Base-by-base conservation (phyloP, 2,797 vertebrate species). In the Betta splendens region DNA sequence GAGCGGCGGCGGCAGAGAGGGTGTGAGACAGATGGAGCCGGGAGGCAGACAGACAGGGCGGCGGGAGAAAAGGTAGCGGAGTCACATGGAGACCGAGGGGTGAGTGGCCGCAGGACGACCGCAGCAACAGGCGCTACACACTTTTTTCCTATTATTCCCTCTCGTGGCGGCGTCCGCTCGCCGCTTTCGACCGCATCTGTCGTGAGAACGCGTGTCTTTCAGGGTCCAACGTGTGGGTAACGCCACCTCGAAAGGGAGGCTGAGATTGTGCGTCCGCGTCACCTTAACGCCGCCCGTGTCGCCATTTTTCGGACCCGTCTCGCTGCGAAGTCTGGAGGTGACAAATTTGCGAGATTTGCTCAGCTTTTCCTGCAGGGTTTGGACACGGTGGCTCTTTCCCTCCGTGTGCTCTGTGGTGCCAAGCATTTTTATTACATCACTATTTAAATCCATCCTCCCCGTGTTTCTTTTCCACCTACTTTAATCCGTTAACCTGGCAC, bases 41-140 rank as follows among this genome's bases (percentile, higher is more conserved):
- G 59, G 60, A 77, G 42, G 46, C 43, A 38, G 67, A 69, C 37
- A 68, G 66, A 40, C 49, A 58, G 48, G 47, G 43, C 60, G 63
- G 62, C 61, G 62, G 66, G 59, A 51, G 59, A 79, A 75, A 69
- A 69, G 77, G 65, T 60, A 75, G 67, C 76, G 65, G 59, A 81
- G 85, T 87, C 79, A 85, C 75, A 82, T 79, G 79, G 63, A 77
- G 82, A 69, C 45, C 48, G 69, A 82, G 39, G 58, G 69, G 72
- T 74, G 67, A 81, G 83, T 59, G 68, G 75, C 57, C 71, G 43
- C 64, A 64, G 50, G 40, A 64, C 53, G 69, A 58, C 60, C 42
- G 78, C 75, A 85, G 85, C 87, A 87, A 85, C 89, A 89, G 83
- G 87, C 87, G 60, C 77, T 85, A 53, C 69, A 70, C 77, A 61